Evolutionary conservation across 2,113 vertebrate species (phyloP).

Genomic region (Mesoclemmys tuberculata): DNA sequence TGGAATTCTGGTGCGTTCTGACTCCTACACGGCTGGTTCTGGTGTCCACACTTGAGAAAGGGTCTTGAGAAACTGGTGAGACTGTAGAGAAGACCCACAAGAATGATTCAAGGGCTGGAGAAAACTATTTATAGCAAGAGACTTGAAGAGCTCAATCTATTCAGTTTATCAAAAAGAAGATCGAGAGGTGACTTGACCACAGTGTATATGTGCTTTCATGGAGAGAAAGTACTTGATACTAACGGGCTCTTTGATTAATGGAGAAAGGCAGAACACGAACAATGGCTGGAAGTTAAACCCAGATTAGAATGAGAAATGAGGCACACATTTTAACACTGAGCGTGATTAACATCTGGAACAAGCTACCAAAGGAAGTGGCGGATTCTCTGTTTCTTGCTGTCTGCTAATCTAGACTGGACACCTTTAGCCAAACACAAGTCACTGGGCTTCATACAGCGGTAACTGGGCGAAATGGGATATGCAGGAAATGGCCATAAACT

Average conservation of each 20-base stretch:
- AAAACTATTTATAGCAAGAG: neutral
- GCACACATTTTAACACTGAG: neutral
- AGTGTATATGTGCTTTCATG: rapidly evolving
- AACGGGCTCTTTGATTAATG: neutral
- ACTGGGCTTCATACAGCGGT: rapidly evolving
- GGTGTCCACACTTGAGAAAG: neutral
- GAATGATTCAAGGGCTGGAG: neutral
- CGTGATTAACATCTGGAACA: neutral
- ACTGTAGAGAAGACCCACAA: neutral
- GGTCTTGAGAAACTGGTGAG: neutral
- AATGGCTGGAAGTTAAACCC: neutral
- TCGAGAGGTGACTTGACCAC: neutral
- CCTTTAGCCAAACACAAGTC: neutral
- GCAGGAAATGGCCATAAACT: neutral
- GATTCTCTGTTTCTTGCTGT: neutral
- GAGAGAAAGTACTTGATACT: neutral
- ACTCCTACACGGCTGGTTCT: neutral
- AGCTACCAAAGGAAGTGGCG: neutral
- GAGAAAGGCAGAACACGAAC: neutral
- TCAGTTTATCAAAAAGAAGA: neutral
- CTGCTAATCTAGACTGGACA: rapidly evolving
- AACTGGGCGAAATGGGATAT: neutral
- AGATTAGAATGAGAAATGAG: neutral
- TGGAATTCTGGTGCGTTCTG: neutral
- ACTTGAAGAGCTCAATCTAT: neutral